Base-by-base conservation (phyloP, 2,113 vertebrate genomes). In the Geococcyx californianus region DNA sequence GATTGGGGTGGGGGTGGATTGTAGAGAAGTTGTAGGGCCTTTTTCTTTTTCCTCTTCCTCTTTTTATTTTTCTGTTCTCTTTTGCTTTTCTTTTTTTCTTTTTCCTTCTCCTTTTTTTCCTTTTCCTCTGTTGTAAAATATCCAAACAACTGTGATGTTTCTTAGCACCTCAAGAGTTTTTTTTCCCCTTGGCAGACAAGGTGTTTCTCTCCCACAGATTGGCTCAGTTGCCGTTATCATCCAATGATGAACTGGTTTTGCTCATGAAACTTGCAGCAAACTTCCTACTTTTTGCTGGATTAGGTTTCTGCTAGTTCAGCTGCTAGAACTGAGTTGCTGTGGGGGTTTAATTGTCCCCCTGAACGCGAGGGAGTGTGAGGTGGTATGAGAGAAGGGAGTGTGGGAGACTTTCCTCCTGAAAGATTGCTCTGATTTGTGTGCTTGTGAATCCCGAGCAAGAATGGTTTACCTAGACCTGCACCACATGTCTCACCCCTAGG, bases 401-500 rank as follows among this genome's bases (percentile, higher is more conserved):
- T 42, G 58, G 28, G 34, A 51, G 29, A 38, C 33, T 42, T 54
- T 33, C 25, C 8, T 25, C 10, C n/a, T 86, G 45, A 36, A 64
- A 62, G 45, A 16, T 62, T 40, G 19, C 13, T 9, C 25, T 38
- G 40, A 11, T 60, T 14, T 64, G 9, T 83, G 20, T 21, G 5
- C 16, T 88, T 68, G 14, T 2, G 15, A 60, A 54, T 73, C 16
- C 68, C 59, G 21, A 45, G 16, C 25, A 34, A 64, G 60, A 40
- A 17, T 31, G 31, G 20, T 51, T 81, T 74, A 40, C 23, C 51
- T 21, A 31, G 20, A 26, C 2, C 6, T 1, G 6, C 54, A 24
- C 21, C 1, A 1, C 1, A 0, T 54, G 34, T 31, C 14, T 62
- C 54, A 20, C 20, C 34, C 36, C 6, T 24, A 4, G 23, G 13